Conservation (phyloP, 2,113 vertebrate species). For the Laticauda colubrina region DNA sequence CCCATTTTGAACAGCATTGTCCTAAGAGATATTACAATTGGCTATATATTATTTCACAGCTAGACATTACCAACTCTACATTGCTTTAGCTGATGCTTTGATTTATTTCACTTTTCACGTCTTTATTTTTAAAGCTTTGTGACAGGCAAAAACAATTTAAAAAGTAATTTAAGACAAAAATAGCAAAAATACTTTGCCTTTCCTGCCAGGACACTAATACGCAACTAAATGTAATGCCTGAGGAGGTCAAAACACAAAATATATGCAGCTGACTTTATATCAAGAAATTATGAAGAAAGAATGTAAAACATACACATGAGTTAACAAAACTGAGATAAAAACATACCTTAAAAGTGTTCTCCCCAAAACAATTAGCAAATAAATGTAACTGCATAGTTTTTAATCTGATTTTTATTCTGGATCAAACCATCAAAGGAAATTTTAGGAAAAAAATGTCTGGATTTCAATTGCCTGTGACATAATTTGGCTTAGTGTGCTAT, state of each 20-base stretch:
- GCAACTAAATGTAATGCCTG: not conserved
- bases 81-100: not conserved
- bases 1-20: not conserved
- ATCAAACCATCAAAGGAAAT: not conserved
- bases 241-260: not conserved
- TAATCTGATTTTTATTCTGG: not conserved
- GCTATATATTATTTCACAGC: slow-evolving; percentile 6
- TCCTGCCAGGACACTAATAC: not conserved
- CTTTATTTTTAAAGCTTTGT: slow-evolving; percentile 13
- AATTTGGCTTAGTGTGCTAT: not conserved
- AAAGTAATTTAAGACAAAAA: slow-evolving; percentile 3
- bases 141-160: slow-evolving; percentile 6
- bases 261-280: not conserved
- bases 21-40: not conserved
- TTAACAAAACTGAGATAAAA: not conserved
- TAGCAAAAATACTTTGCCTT: not conserved
- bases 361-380: not conserved
- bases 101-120: slow-evolving; percentile 25
- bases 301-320: not conserved
- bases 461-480: not conserved
- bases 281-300: not conserved
- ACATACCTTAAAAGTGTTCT: not conserved
- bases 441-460: not conserved
- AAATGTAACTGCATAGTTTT: not conserved
- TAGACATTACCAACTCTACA: not conserved